Conservation (phyloP, 2,888 invertebrate species). For the Argyresthia goedartella region DNA sequence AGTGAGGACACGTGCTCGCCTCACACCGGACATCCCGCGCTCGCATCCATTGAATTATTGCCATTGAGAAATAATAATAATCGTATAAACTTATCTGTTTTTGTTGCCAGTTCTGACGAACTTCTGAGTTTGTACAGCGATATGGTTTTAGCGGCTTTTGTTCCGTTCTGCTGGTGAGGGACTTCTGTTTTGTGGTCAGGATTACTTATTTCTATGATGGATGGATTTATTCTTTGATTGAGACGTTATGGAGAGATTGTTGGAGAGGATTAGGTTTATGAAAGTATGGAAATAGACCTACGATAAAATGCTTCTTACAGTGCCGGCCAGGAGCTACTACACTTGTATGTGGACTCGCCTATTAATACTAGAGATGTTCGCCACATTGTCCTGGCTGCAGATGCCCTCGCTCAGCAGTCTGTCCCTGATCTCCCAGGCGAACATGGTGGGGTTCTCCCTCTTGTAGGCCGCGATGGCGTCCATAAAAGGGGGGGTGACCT, state of each 20-base stretch:
- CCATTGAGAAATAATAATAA: constrained; percentile 30
- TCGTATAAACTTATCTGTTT: constrained; percentile 11
- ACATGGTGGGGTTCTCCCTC: constrained; percentile 99
- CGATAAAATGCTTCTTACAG: too few relatives aligned
- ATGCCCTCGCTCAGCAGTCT: constrained; percentile 96
- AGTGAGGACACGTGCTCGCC: constrained; percentile 60
- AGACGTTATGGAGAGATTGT: too few relatives aligned
- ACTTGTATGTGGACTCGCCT: constrained; percentile 90
- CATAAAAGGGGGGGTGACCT: constrained; percentile 57
- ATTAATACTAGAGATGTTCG: too few relatives aligned
- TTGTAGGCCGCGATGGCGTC: constrained; percentile 99
- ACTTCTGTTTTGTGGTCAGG: neutral
- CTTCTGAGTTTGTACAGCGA: neutral
- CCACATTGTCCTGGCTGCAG: constrained; percentile 98
- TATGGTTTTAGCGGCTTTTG: constrained; percentile 2
- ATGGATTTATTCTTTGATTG: too few relatives aligned
- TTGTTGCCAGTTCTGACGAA: neutral
- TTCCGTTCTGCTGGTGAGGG: neutral
- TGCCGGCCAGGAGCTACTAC: too few relatives aligned
- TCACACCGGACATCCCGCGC: constrained; percentile 57
- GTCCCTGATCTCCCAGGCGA: constrained; percentile 99
- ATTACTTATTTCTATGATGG: too few relatives aligned
- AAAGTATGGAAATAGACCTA: too few relatives aligned
- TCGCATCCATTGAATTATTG: constrained; percentile 62
- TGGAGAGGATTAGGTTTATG: too few relatives aligned